Base-by-base conservation (phyloP, 2,888 invertebrate species). In the Spicauda simplicius region DNA sequence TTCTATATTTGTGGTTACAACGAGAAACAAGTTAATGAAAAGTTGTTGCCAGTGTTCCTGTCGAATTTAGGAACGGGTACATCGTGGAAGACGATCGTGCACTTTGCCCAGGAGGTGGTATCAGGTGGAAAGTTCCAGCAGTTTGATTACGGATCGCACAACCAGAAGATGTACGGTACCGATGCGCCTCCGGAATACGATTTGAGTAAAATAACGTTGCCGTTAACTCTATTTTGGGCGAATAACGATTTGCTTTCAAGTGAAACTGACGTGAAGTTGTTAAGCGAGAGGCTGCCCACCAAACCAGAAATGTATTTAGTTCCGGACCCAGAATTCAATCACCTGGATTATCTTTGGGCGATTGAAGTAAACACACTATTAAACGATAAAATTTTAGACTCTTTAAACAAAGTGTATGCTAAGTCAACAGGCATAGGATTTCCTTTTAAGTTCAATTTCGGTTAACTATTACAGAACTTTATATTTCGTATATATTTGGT, bases 1-100 rank as follows among this genome's bases (percentile, higher is more conserved):
- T 97, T 97, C 81, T 85, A 96, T 20, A 79, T 97, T 2, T 95
- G 95, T 69, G 98, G 98, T 0, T 96, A 95, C 74, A 96, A 96
- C 83, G 91, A 94, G 67, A 86, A 90, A 25, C 95, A 97, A 79
- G 94, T 96, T 56, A 96, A 97, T 79, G 86, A 95, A 93, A 93
- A 94, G 4, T 80, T 96, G 33, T 76, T 97, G n/a, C 96, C 96
- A 0, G 90, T 95, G 0, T 95, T 97, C 74, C 77, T 96, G 55
- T 88, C 93, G 18, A 96, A 97, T 75, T 89, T 95, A 5, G 97
- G 97, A 0, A 96, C 97, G 0, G 97, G 97, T 0, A 95, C 96
- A 0, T 97, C 97, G 0, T 94, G 95, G 72, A 96, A 96, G 84
- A 96, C 96, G 4, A 81, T 96, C 0, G 85, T 96, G 0, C 97